Base-by-base conservation (phyloP, 2,888 invertebrate genomes). In the Eupsilia transversa region DNA sequence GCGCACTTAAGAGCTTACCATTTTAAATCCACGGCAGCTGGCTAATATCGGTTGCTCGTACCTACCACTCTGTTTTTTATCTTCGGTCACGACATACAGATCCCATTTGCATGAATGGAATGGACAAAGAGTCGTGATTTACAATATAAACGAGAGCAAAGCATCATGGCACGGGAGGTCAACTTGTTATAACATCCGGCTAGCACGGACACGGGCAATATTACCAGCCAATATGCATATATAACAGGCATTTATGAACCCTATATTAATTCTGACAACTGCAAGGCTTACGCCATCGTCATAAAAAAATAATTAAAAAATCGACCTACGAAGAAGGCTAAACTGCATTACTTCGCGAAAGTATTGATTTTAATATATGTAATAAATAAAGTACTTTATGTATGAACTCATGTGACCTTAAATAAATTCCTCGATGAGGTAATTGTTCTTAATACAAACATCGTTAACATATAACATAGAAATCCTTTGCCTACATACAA, bases 181-280 rank as follows among this genome's bases (percentile, higher is more conserved):
- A 92, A 89, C 91, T 70, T 89, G 91, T 91, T 89, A 86, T 82
- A 87, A 89, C 88, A 93, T 94, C 94, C 94, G 93, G 93, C 87
- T 92, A 80, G 80, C 86, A 85, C 80, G 67, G 72, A 82, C 80
- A 72, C 64, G 65, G 68, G 72, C 76, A 74, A 75, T 74, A 67
- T 73, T 61, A 63, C 20, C 65, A 64, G 65, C 33, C 66, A 76
- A 75, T 78, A 77, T 77, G 69, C 79, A 78, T 74, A 79, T 71
- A 72, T 69, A 76, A 67, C 54, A 56, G 65, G 71, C 67, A 72
- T 74, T 79, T 79, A 79, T 74, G 38, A 69, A 38, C 66, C 79
- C 72, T 79, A 56, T 70, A 72, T 67, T 49, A 65, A 78, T 59
- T 77, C 56, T 63, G 71, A 65, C 46, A 38, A 35, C 49, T 14